Evolutionary conservation across 2,113 vertebrate genomes (phyloP).

Genomic region (Boulengerochromis microlepis): DNA sequence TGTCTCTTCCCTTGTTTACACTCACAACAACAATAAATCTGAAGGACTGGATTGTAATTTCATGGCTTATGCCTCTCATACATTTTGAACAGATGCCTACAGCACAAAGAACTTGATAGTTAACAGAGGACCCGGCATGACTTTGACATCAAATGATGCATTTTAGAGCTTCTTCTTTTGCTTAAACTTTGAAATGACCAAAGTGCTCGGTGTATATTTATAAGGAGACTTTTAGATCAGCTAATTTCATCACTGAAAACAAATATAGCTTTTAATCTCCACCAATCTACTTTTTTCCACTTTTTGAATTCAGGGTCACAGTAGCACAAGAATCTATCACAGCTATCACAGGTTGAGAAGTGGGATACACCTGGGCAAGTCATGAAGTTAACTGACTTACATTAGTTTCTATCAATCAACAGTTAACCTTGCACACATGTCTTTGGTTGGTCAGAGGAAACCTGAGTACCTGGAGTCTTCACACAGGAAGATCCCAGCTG

Average conservation of each 20-base stretch:
- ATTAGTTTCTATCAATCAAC: background rate
- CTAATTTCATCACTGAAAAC: background rate
- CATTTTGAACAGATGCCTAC: background rate
- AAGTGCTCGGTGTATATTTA: background rate
- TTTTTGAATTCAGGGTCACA: background rate
- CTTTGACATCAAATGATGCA: background rate
- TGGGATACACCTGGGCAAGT: background rate
- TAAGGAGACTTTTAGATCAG: background rate
- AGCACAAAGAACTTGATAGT: background rate
- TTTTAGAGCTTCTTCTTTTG: background rate
- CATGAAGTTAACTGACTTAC: background rate
- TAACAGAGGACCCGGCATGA: background rate
- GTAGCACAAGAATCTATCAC: background rate
- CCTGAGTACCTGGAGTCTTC: rapidly evolving
- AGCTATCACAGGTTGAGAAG: background rate
- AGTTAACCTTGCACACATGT: background rate
- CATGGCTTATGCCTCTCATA: background rate
- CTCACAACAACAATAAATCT: background rate
- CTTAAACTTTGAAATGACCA: background rate
- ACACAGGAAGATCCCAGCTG: background rate
- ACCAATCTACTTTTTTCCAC: background rate
- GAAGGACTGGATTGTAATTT: background rate
- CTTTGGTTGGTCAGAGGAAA: background rate
- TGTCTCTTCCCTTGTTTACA: background rate
- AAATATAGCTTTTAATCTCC: background rate